Evolutionary conservation across 2,113 vertebrate genomes (phyloP).

Genomic region (Silurus meridionalis): DNA sequence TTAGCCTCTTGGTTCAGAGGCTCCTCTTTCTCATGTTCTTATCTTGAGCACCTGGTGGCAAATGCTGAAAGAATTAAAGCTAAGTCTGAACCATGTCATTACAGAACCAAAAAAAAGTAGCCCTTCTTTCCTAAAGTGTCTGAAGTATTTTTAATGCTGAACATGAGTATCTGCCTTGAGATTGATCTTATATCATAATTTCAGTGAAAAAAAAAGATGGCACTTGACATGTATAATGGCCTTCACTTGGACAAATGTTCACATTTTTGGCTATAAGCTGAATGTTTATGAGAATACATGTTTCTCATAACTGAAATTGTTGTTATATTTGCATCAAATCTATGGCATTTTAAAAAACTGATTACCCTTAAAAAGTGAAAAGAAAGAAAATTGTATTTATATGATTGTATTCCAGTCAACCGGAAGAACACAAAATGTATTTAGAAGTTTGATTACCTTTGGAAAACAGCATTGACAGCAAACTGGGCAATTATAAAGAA

Average conservation of each 20-base stretch:
- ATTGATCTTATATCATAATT: constrained; percentile 18
- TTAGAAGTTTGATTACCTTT: neutral
- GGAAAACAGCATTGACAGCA: no score
- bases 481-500: no score
- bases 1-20: constrained; percentile 44
- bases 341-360: neutral
- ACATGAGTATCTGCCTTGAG: constrained; percentile 21
- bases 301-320: neutral
- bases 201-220: neutral
- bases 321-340: neutral
- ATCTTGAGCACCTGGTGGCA: constrained; percentile 59
- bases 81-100: constrained; percentile 60
- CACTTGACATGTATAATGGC: neutral
- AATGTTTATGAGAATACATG: neutral
- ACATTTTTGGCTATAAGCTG: neutral
- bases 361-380: neutral
- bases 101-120: constrained; percentile 33
- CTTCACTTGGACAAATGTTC: neutral
- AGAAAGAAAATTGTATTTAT: neutral
- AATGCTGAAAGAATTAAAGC: constrained; percentile 60
- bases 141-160: constrained; percentile 1
- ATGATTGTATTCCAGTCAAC: neutral
- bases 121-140: neutral
- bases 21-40: constrained; percentile 52
- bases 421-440: neutral